Conservation (phyloP, 2,797 vertebrate species). For the Bradypus variegatus region DNA sequence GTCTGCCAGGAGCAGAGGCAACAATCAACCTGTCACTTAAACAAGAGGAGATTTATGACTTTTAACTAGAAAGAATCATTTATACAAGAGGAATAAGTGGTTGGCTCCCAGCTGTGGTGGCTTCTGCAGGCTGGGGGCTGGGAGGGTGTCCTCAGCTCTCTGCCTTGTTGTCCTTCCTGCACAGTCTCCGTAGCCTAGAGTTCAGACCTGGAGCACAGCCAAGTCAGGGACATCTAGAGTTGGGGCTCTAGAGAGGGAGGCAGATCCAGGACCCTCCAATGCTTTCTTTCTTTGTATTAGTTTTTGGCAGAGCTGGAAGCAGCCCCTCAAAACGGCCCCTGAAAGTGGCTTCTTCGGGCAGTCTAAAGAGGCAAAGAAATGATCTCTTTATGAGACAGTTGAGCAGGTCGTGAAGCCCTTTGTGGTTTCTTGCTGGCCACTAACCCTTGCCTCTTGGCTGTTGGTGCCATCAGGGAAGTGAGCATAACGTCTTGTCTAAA, state of each 20-base stretch:
- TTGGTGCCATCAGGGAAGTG: background rate
- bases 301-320: background rate
- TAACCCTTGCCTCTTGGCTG: background rate
- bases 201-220: background rate
- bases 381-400: background rate
- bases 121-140: background rate
- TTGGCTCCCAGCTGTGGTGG: background rate
- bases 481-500: background rate
- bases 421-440: background rate
- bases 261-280: background rate
- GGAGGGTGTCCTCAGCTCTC: background rate
- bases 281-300: background rate
- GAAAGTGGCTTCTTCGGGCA: background rate
- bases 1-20: background rate
- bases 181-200: background rate
- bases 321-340: background rate
- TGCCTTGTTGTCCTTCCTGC: background rate
- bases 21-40: constrained; percentile 35
- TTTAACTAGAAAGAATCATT: background rate
- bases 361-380: background rate
- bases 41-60: constrained; percentile 38
- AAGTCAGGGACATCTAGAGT: background rate
- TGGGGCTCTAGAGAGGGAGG: background rate
- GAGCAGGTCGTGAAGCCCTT: background rate
- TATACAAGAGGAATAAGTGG: background rate